phyloP scores from a whole-genome alignment of 2,888 invertebrate genomes.

The Eustalomyia histrio region DNA sequence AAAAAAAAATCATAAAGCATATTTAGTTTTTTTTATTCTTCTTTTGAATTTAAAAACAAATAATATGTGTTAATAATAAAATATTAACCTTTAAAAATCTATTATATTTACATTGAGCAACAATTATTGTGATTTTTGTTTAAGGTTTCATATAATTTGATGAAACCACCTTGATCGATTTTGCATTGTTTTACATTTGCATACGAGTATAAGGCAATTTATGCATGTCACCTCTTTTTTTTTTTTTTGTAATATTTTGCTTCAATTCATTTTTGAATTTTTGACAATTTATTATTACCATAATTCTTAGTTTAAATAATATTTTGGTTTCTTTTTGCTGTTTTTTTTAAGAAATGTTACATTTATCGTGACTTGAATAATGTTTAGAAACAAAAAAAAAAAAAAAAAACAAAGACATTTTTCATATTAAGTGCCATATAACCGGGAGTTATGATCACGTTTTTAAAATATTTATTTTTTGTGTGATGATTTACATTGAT shows the following conservation, averaged over 20 bases:
- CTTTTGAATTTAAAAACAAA: background rate
- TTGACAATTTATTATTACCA: constrained; percentile 23
- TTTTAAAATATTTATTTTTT: constrained; percentile 47
- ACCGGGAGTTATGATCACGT: constrained; percentile 61
- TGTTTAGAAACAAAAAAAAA: constrained; percentile 40
- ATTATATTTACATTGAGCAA: constrained; percentile 20
- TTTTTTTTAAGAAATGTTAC: constrained; percentile 32
- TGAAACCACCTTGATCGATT: constrained; percentile 17
- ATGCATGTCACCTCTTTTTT: constrained; percentile 22
- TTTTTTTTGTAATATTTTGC: background rate
- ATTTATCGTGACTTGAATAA: constrained; percentile 61
- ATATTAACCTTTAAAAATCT: constrained; percentile 27
- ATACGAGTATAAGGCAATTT: constrained; percentile 5
- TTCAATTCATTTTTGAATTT: background rate
- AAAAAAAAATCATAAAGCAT: background rate
- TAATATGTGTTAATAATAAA: constrained; percentile 16
- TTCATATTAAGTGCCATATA: constrained; percentile 53
- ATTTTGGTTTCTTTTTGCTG: background rate
- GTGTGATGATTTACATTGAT: constrained; percentile 54
- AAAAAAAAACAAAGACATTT: constrained; percentile 44
- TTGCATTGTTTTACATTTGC: constrained; percentile 4
- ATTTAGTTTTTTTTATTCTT: background rate
- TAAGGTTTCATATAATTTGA: background rate
- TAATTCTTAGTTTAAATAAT: constrained; percentile 33
- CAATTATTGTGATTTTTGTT: background rate